Evolutionary conservation across 2,888 invertebrate species (phyloP).

Genomic region (Aspidiotus destructor): DNA sequence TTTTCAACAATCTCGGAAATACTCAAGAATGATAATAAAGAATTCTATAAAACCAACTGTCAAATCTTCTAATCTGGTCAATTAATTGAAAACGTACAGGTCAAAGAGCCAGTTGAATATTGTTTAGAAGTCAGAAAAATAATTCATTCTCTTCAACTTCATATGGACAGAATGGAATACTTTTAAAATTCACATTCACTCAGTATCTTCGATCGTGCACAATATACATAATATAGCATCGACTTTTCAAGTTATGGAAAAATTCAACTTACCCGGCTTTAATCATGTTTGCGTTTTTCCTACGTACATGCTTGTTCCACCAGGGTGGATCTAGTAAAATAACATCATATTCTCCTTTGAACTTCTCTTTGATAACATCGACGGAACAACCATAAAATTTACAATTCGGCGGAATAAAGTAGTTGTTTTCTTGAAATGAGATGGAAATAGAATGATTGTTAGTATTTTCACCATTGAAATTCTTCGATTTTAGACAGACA

Average conservation of each 20-base stretch:
- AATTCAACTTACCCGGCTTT: slow-evolving; percentile 46
- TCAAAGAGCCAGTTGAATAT: too few relatives aligned
- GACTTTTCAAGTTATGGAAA: too few relatives aligned
- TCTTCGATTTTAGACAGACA: not conserved
- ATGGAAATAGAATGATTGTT: slow-evolving; percentile 1
- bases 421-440: slow-evolving; percentile 39
- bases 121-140: too few relatives aligned
- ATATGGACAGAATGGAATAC: too few relatives aligned
- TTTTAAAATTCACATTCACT: too few relatives aligned
- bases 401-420: slow-evolving; percentile 56
- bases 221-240: too few relatives aligned
- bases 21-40: too few relatives aligned
- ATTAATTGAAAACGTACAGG: too few relatives aligned
- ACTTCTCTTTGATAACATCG: slow-evolving; percentile 42
- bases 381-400: slow-evolving; percentile 60
- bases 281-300: slow-evolving; percentile 50
- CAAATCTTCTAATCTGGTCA: too few relatives aligned
- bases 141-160: too few relatives aligned
- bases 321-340: slow-evolving; percentile 90
- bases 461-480: slow-evolving; percentile 9
- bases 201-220: too few relatives aligned
- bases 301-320: slow-evolving; percentile 87
- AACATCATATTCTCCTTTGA: slow-evolving; percentile 61
- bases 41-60: too few relatives aligned
- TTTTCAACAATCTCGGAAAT: not conserved